These are phyloP conservation scores for zebrafish (Danio rerio) DNA, from an alignment of 2,113 vertebrate genomes.

Conservation along the genomic window DNA sequence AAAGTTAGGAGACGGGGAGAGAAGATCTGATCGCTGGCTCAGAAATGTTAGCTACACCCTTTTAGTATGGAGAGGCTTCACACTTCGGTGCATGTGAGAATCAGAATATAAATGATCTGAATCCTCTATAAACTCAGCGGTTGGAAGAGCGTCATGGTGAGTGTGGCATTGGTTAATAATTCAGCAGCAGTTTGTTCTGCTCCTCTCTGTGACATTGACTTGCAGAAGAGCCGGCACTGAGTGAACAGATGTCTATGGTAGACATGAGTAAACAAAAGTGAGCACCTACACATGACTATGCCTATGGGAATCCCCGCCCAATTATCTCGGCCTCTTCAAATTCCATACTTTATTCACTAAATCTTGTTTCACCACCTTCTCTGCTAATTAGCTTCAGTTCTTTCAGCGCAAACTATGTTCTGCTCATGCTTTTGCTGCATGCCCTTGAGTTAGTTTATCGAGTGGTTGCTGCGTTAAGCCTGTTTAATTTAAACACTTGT, in stretches of 20 bases:
- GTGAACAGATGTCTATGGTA: conserved; percentile 74
- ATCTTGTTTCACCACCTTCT: conserved; percentile 7
- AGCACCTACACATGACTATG: conserved; percentile 52
- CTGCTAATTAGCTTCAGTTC: conserved; percentile 13
- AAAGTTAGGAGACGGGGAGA: background rate
- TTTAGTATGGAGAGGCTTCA: background rate
- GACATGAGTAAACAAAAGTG: conserved; percentile 66
- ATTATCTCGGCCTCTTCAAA: background rate
- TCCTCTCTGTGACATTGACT: conserved; percentile 69
- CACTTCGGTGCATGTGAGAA: background rate
- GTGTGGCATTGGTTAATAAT: conserved; percentile 63
- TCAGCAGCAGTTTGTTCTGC: conserved; percentile 62
- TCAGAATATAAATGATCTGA: background rate
- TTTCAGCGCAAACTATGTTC: background rate
- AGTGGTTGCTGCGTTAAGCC: background rate
- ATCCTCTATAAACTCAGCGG: background rate
- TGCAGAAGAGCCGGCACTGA: conserved; percentile 63
- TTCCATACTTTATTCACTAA: background rate
- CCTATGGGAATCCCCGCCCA: background rate
- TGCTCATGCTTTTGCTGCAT: background rate
- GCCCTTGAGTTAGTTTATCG: conserved; percentile 14
- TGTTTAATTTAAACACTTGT: background rate
- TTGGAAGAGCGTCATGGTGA: conserved; percentile 46
- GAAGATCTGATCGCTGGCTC: background rate
- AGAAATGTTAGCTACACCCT: background rate